phyloP scores from a whole-genome alignment of 2,888 invertebrate species.

The Drosophila stalkeri region DNA sequence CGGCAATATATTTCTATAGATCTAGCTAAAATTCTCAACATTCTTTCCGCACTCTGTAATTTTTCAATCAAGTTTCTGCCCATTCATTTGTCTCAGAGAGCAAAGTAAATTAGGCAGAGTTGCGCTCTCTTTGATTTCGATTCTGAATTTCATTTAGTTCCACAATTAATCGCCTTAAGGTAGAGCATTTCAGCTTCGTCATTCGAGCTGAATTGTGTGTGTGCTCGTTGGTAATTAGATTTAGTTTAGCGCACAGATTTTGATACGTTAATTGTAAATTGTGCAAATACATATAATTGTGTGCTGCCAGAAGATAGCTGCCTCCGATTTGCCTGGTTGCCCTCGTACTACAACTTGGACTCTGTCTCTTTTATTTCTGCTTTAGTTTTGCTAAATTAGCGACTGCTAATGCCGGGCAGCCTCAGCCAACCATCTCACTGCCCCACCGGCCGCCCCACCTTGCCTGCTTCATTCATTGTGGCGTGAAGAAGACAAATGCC shows the following conservation, averaged over 20 bases:
- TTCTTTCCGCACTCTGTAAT: background rate
- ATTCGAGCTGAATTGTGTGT: conserved; percentile 5
- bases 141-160: background rate
- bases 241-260: conserved; percentile 76
- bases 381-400: conserved; percentile 77
- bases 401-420: conserved; percentile 20
- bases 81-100: background rate
- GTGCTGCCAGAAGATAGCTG: conserved; percentile 46
- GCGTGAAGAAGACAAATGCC: conserved; percentile 78
- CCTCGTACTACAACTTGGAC: conserved; percentile 6
- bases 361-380: conserved; percentile 36
- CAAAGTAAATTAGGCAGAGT: background rate
- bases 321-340: conserved; percentile 66
- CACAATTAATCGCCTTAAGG: conserved; percentile 9
- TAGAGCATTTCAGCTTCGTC: conserved; percentile 45
- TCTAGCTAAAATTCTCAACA: background rate
- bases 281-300: conserved; percentile 77
- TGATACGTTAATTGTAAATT: conserved; percentile 79
- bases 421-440: background rate
- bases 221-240: conserved; percentile 67
- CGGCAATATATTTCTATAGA: background rate
- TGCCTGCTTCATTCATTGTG: conserved; percentile 37
- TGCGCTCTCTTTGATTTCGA: background rate
- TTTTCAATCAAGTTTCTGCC: background rate
- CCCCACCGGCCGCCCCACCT: background rate